Conservation (phyloP, 2,113 vertebrate species). For the Conger conger region DNA sequence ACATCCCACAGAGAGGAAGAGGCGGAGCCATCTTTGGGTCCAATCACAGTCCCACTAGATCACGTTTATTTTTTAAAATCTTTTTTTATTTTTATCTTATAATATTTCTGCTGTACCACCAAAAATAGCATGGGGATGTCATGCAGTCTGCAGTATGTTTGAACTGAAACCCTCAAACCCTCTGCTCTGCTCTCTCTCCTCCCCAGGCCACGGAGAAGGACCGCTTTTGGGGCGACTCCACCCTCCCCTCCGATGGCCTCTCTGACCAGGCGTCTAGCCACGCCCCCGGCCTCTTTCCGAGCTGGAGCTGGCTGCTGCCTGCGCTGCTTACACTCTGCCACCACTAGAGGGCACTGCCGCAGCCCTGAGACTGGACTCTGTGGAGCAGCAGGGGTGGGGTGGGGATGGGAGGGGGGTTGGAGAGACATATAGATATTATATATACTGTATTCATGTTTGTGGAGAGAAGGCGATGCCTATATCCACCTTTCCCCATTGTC, state of each 20-base stretch:
- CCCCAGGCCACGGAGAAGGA: conserved; percentile 48
- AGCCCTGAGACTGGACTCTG: not conserved
- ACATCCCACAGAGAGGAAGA: no score
- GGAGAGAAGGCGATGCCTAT: not conserved
- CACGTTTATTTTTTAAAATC: no score
- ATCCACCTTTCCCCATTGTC: not conserved
- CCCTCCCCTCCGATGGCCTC: conserved; percentile 35
- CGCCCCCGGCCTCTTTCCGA: conserved; percentile 3
- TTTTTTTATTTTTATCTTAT: no score
- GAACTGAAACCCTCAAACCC: not conserved
- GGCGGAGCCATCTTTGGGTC: no score
- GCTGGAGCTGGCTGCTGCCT: conserved; percentile 36
- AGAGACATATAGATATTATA: not conserved
- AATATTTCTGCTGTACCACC: no score
- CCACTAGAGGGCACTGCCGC: conserved; percentile 25
- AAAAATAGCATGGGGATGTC: no score
- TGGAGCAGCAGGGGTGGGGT: not conserved
- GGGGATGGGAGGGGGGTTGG: not conserved
- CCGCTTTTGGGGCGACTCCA: conserved; percentile 50
- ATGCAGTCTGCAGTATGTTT: no score
- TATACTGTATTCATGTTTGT: conserved; percentile 6
- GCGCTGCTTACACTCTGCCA: conserved; percentile 13
- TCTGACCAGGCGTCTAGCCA: conserved; percentile 22
- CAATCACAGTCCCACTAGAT: no score
- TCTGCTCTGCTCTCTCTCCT: conserved; percentile 22